Conservation (phyloP, 1,140 invertebrate genomes). For the Myzus persicae region DNA sequence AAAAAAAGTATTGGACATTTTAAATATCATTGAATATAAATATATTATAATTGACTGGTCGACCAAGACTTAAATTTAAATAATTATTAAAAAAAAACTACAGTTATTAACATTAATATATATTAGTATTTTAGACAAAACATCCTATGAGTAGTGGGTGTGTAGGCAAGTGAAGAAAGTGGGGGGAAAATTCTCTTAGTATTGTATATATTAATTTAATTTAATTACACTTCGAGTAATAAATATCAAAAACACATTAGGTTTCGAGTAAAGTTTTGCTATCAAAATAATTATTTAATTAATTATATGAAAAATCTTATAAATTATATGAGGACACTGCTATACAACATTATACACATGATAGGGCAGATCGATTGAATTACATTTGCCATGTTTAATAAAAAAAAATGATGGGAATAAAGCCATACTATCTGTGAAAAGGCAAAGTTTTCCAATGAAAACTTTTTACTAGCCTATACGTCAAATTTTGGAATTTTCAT, state of each 20-base stretch:
- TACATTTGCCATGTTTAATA: not conserved
- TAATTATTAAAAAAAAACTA: not conserved
- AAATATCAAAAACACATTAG: not conserved
- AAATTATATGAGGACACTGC: not conserved
- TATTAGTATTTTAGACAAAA: not conserved
- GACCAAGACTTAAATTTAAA: not conserved
- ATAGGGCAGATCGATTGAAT: constrained; percentile 1
- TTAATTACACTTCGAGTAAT: not conserved
- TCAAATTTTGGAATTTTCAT: constrained; percentile 6
- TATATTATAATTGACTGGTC: not conserved
- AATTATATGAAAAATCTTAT: not conserved
- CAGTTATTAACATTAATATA: no score
- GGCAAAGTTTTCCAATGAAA: constrained; percentile 32
- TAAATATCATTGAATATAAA: not conserved
- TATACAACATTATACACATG: not conserved
- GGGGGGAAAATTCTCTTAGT: not conserved
- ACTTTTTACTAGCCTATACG: not conserved
- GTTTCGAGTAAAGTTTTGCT: not conserved
- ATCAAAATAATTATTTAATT: constrained; percentile 14
- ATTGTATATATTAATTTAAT: not conserved
- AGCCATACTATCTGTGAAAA: not conserved
- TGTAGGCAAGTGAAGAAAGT: not conserved
- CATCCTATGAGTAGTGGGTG: no score
- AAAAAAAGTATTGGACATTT: not conserved
- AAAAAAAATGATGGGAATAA: not conserved